Evolutionary conservation across 2,888 invertebrate species (phyloP).

Genomic region (Clepsis dumicolana): DNA sequence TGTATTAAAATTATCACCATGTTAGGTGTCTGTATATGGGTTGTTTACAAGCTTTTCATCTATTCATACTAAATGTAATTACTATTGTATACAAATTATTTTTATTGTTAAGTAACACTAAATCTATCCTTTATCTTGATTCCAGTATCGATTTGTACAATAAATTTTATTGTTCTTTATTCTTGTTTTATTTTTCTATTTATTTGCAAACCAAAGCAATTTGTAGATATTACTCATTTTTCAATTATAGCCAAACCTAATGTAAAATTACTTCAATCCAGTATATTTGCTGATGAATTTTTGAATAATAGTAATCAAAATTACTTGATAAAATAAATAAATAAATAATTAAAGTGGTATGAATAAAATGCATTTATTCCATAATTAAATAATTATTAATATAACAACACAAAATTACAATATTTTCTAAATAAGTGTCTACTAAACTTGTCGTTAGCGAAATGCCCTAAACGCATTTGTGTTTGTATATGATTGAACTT

Average conservation of each 20-base stretch:
- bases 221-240: no score
- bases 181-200: conserved; percentile 47
- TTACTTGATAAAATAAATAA: not conserved
- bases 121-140: conserved; percentile 79
- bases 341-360: conserved; percentile 39
- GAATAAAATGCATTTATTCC: conserved; percentile 59
- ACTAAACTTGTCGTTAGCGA: conserved; percentile 54
- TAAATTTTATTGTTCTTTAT: conserved; percentile 76
- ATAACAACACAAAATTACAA: conserved; percentile 72
- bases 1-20: conserved; percentile 61
- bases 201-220: not conserved
- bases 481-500: conserved; percentile 60
- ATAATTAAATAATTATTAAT: conserved; percentile 74
- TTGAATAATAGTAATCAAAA: not conserved
- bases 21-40: conserved; percentile 77
- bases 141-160: conserved; percentile 82
- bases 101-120: conserved; percentile 70
- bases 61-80: conserved; percentile 63
- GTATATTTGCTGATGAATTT: no score
- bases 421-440: conserved; percentile 69
- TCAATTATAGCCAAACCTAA: no score
- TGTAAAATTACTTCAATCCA: no score
- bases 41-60: conserved; percentile 71
- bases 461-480: conserved; percentile 53
- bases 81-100: conserved; percentile 68